phyloP scores from a whole-genome alignment of 2,888 invertebrate genomes.

The Ormyrus rosae region DNA sequence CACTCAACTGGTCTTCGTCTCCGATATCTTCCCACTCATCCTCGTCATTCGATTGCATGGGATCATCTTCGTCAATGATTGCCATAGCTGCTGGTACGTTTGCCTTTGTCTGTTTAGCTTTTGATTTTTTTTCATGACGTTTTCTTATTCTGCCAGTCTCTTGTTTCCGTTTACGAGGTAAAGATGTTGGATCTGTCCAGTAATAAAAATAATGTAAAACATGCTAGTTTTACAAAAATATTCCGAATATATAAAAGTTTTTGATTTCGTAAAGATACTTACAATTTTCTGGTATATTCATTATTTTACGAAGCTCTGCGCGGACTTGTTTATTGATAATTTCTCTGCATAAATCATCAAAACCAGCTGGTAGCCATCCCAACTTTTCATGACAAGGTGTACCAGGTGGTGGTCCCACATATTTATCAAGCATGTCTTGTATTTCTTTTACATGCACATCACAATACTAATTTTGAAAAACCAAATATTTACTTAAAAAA shows the following conservation, averaged over 20 bases:
- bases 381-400: slow-evolving; percentile 83
- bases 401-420: slow-evolving; percentile 79
- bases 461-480: slow-evolving; percentile 79
- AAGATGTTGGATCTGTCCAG: slow-evolving; percentile 69
- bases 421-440: slow-evolving; percentile 83
- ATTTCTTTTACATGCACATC: slow-evolving; percentile 89
- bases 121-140: slow-evolving; percentile 31
- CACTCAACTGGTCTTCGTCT: slow-evolving; percentile 24
- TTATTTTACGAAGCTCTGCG: slow-evolving; percentile 74
- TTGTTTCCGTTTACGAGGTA: slow-evolving; percentile 66
- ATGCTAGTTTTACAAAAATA: background rate
- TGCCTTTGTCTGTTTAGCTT: slow-evolving; percentile 36
- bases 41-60: slow-evolving; percentile 52
- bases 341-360: slow-evolving; percentile 84
- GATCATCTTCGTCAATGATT: slow-evolving; percentile 47
- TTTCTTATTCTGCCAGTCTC: slow-evolving; percentile 26
- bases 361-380: slow-evolving; percentile 87
- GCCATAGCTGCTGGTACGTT: slow-evolving; percentile 40
- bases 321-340: slow-evolving; percentile 83
- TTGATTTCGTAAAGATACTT: slow-evolving; percentile 53
- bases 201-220: slow-evolving; percentile 17
- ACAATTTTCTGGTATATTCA: slow-evolving; percentile 74
- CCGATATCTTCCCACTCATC: slow-evolving; percentile 51
- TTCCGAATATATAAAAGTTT: background rate
- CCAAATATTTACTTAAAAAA: slow-evolving; percentile 16